These are phyloP conservation scores for Pangasianodon hypophthalmus DNA, from an alignment of 2,113 vertebrate species.

Conservation along the genomic window DNA sequence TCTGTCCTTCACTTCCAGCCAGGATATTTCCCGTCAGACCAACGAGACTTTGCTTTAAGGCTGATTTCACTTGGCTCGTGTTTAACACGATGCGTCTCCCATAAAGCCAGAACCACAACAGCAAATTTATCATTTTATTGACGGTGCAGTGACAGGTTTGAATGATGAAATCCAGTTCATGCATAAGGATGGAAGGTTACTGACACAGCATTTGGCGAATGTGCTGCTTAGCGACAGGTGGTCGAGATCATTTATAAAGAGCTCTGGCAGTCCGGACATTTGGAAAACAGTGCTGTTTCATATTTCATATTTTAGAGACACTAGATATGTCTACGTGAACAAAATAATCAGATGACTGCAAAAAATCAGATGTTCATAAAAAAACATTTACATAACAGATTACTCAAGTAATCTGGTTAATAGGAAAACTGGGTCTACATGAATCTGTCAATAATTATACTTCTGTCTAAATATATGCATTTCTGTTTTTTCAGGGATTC, in stretches of 20 bases:
- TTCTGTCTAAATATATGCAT: neutral
- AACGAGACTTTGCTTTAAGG: constrained; percentile 23
- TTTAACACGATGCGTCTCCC: constrained; percentile 3
- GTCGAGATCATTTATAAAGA: constrained; percentile 20
- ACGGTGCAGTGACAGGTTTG: constrained; percentile 12
- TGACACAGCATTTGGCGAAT: constrained; percentile 20
- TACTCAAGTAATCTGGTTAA: neutral
- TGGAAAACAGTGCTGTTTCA: neutral
- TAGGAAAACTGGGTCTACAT: neutral
- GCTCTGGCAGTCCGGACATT: neutral
- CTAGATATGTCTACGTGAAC: neutral
- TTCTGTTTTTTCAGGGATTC: neutral
- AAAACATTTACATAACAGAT: neutral
- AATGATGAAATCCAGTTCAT: constrained; percentile 37
- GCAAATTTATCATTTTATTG: constrained; percentile 31
- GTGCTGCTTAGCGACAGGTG: constrained; percentile 14
- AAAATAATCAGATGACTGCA: neutral
- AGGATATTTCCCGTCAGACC: constrained; percentile 23
- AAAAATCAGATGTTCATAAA: neutral
- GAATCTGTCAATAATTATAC: neutral
- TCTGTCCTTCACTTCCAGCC: constrained; percentile 10
- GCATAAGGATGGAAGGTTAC: constrained; percentile 23
- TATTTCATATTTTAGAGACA: neutral
- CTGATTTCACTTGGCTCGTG: constrained; percentile 29
- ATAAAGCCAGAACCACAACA: constrained; percentile 2